These are phyloP conservation scores for Spicauda simplicius DNA, from an alignment of 2,888 invertebrate species.

Conservation along the genomic window DNA sequence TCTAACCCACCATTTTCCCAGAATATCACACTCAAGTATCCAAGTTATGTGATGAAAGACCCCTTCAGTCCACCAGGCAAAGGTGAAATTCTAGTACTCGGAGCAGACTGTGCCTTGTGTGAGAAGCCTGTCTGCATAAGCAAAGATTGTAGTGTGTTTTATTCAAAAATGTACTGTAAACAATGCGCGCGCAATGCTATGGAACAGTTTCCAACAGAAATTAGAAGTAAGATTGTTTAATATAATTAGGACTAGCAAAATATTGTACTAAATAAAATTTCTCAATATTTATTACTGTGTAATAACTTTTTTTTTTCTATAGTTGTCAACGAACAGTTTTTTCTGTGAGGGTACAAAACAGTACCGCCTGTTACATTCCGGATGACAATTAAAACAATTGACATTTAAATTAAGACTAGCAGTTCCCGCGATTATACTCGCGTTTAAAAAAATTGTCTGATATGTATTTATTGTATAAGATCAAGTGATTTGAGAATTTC, in stretches of 20 bases:
- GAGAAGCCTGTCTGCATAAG: constrained; percentile 88
- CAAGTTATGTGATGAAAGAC: constrained; percentile 93
- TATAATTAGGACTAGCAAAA: constrained; percentile 38
- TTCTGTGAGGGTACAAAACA: no score
- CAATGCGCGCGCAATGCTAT: constrained; percentile 86
- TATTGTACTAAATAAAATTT: not conserved
- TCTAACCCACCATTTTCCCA: constrained; percentile 89
- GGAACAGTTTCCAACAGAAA: constrained; percentile 87
- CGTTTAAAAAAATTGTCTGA: no score
- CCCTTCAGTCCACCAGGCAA: constrained; percentile 91
- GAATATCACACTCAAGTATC: constrained; percentile 87
- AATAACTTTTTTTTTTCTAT: not conserved
- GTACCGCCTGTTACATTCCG: no score
- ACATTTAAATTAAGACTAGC: no score
- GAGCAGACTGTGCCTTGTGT: constrained; percentile 90
- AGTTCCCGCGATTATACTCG: no score
- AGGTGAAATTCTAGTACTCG: constrained; percentile 91
- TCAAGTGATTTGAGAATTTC: no score
- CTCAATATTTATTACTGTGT: not conserved
- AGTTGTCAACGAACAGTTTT: no score
- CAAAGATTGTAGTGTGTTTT: constrained; percentile 92
- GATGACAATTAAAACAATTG: no score
- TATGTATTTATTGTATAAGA: no score
- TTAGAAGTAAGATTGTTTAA: constrained; percentile 85
- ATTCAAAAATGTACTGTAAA: constrained; percentile 89